Percentiles rank a stretch among this genome's conserved stretches.
Evolutionary conservation across 2,797 vertebrate genomes (phyloP).

Genomic region (Varecia variegata): DNA sequence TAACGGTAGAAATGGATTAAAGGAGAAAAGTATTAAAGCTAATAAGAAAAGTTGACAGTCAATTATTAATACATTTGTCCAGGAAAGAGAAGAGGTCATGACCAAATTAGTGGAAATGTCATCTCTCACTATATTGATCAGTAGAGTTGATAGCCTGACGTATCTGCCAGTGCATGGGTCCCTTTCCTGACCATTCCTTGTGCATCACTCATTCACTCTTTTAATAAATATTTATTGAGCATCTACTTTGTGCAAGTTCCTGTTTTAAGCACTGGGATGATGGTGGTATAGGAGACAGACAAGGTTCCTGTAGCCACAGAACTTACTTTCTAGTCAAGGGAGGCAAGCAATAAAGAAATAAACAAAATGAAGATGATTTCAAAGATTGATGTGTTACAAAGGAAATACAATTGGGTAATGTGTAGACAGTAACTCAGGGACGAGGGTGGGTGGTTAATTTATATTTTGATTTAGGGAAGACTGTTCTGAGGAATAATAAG

Average conservation of each 20-base stretch:
- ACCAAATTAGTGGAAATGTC: background rate
- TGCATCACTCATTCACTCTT: background rate
- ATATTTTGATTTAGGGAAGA: slow-evolving; percentile 7
- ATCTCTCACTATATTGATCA: background rate
- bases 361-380: background rate
- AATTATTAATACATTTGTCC: background rate
- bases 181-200: background rate
- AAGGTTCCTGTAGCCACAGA: background rate
- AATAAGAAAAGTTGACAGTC: background rate
- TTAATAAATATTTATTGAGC: background rate
- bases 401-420: background rate
- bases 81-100: background rate
- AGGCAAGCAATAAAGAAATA: background rate
- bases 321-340: background rate
- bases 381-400: background rate
- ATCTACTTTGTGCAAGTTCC: background rate
- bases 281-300: background rate
- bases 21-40: background rate
- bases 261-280: background rate
- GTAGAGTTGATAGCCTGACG: background rate
- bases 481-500: background rate
- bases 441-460: background rate
- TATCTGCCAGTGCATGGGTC: background rate
- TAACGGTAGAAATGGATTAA: background rate
- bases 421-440: background rate